These are phyloP conservation scores for Chymomyza amoena DNA, from an alignment of 2,888 invertebrate genomes.

Conservation along the genomic window DNA sequence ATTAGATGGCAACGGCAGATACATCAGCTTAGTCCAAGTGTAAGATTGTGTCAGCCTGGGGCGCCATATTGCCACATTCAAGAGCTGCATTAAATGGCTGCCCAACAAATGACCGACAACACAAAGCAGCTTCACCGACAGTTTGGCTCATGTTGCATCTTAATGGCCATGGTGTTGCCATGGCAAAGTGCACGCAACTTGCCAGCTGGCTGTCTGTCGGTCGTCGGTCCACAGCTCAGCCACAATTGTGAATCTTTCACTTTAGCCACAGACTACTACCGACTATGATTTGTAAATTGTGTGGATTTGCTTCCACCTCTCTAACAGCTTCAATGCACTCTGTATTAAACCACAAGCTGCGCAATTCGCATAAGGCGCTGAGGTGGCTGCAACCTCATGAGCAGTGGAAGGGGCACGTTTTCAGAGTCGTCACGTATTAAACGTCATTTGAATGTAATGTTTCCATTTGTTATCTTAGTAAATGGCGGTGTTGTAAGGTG, in stretches of 20 bases:
- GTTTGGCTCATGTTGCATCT: constrained; percentile 39
- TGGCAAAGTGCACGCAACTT: background rate
- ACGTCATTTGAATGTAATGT: constrained; percentile 26
- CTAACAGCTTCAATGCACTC: constrained; percentile 7
- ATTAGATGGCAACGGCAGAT: background rate
- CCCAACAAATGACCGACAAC: constrained; percentile 5
- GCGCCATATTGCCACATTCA: background rate
- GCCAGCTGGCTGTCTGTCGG: too few relatives aligned
- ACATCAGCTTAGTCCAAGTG: background rate
- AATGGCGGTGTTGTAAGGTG: background rate
- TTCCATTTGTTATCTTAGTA: constrained; percentile 51
- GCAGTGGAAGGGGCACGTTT: constrained; percentile 14
- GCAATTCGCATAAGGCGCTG: background rate
- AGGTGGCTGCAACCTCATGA: constrained; percentile 12
- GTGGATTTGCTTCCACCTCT: background rate
- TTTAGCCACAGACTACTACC: background rate
- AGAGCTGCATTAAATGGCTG: background rate
- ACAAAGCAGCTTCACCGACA: background rate
- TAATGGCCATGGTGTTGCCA: constrained; percentile 1
- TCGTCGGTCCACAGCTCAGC: background rate
- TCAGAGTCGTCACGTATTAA: constrained; percentile 59
- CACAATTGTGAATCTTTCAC: background rate
- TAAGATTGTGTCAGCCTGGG: background rate
- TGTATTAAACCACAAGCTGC: constrained; percentile 9
- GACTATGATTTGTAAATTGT: background rate